Conservation (phyloP, 2,113 vertebrate species). For the Eublepharis macularius region DNA sequence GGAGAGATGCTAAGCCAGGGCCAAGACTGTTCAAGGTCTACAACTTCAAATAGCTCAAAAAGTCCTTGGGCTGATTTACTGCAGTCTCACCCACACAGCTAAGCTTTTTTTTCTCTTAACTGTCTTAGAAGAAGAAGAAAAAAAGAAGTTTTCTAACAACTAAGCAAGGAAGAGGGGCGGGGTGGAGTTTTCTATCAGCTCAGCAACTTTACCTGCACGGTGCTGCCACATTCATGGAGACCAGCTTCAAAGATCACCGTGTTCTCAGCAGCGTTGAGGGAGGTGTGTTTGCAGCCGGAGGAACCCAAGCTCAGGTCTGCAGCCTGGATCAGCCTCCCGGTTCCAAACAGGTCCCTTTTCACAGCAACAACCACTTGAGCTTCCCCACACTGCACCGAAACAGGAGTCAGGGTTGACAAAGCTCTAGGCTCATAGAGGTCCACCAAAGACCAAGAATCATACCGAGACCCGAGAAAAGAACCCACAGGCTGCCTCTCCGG, state of each 20-base stretch:
- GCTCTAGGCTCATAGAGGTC: slow-evolving; percentile 1
- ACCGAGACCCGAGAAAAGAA: neutral
- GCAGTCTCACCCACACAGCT: no score
- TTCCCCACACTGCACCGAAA: slow-evolving; percentile 39
- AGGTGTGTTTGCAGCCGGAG: neutral
- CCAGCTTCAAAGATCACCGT: slow-evolving; percentile 11
- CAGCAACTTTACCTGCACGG: slow-evolving; percentile 16
- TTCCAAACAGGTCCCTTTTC: slow-evolving; percentile 51
- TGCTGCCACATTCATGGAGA: slow-evolving; percentile 43
- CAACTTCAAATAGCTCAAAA: no score
- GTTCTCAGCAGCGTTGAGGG: neutral
- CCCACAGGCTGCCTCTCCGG: accelerated
- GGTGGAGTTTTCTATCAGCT: no score
- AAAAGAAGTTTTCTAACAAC: no score
- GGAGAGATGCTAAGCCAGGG: no score
- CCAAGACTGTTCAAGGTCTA: no score
- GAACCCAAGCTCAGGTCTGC: slow-evolving; percentile 37
- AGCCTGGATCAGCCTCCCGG: neutral
- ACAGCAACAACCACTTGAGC: slow-evolving; percentile 43
- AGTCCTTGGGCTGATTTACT: no score
- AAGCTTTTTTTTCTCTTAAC: no score
- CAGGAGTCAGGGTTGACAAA: neutral
- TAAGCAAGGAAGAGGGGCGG: no score
- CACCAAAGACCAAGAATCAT: slow-evolving; percentile 3
- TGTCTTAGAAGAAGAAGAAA: no score